A percentile compares a stretch with the other conserved stretches of the same genome.
Evolutionary conservation across 2,888 invertebrate genomes (phyloP).

Genomic region (Eurytoma adleriae): DNA sequence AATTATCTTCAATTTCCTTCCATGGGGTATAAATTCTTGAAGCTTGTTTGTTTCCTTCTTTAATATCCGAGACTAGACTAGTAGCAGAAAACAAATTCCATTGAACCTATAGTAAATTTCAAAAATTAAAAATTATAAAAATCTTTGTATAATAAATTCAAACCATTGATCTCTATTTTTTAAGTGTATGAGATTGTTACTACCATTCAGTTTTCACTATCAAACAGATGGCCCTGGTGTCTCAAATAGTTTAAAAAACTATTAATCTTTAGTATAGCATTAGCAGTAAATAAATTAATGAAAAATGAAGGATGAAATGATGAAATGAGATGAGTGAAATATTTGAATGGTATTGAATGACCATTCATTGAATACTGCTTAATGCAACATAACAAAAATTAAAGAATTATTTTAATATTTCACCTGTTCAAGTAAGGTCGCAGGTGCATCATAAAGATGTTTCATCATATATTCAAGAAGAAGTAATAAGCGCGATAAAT

Average conservation of each 20-base stretch:
- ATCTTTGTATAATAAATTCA: not conserved
- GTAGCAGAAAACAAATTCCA: constrained; percentile 87
- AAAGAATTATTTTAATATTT: constrained; percentile 53
- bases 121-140: constrained; percentile 1
- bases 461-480: constrained; percentile 96
- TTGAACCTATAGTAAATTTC: constrained; percentile 78
- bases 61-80: constrained; percentile 79
- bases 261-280: constrained; percentile 69
- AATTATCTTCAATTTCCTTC: constrained; percentile 87
- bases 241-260: constrained; percentile 63
- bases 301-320: constrained; percentile 44
- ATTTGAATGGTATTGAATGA: constrained; percentile 50
- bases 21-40: constrained; percentile 84
- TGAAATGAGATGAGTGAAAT: constrained; percentile 33
- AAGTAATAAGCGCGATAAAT: constrained; percentile 89
- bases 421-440: constrained; percentile 90
- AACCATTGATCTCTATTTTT: constrained; percentile 2
- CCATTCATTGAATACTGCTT: constrained; percentile 43
- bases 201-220: constrained; percentile 73
- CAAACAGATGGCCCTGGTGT: constrained; percentile 74
- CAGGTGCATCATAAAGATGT: constrained; percentile 95
- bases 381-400: constrained; percentile 67
- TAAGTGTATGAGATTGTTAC: constrained; percentile 72
- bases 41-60: constrained; percentile 76
- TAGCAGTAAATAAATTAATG: constrained; percentile 53